These are phyloP conservation scores for Bombus pyrosoma DNA, from an alignment of 1,140 invertebrate genomes.

Conservation along the genomic window DNA sequence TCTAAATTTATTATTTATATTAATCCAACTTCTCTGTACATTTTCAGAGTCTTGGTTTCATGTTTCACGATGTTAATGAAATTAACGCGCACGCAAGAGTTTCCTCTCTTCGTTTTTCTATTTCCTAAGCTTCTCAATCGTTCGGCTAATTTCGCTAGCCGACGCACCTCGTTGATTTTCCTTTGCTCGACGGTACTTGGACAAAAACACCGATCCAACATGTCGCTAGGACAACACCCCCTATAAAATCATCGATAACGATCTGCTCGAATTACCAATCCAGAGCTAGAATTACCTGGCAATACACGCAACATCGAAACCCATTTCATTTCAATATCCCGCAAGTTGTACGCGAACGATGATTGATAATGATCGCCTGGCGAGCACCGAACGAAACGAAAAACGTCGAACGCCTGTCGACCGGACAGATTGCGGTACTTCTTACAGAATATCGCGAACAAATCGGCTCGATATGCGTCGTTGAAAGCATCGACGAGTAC, in stretches of 20 bases:
- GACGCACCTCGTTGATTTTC: not conserved
- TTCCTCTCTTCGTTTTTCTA: too few species aligned
- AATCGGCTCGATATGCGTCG: slow-evolving; percentile 19
- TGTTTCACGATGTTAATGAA: not conserved
- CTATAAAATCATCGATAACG: not conserved
- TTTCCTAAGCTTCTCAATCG: too few species aligned
- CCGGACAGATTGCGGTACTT: slow-evolving; percentile 3
- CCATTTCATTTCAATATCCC: not conserved
- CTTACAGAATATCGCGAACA: slow-evolving; percentile 16
- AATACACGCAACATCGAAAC: not conserved
- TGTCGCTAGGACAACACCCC: not conserved
- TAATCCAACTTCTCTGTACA: fast-evolving
- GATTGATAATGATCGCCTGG: not conserved
- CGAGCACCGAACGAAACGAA: not conserved
- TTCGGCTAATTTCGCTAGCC: too few species aligned
- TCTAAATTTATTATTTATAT: too few species aligned
- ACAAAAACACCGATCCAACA: not conserved
- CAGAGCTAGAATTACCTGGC: not conserved
- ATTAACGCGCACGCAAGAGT: too few species aligned
- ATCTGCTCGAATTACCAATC: not conserved
- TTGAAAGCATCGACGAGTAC: not conserved
- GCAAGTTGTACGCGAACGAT: not conserved
- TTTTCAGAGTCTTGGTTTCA: too few species aligned
- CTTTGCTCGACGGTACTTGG: not conserved
- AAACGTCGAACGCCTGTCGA: not conserved